Evolutionary conservation across 2,888 invertebrate genomes (phyloP).

Genomic region (Rhaphigaster nebulosa): DNA sequence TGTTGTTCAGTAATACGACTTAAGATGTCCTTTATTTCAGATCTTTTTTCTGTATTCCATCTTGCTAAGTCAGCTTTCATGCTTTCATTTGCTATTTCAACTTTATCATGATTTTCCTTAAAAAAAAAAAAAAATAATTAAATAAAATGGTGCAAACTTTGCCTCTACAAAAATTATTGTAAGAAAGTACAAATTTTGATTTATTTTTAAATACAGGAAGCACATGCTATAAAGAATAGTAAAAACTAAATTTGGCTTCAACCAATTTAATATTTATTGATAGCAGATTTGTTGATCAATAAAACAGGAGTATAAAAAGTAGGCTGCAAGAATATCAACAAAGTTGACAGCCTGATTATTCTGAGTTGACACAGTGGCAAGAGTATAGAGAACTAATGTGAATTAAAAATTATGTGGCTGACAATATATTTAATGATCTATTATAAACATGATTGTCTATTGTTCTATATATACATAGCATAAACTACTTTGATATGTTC

Average conservation of each 20-base stretch:
- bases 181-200: not conserved
- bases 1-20: constrained; percentile 76
- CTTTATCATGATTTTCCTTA: constrained; percentile 73
- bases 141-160: not conserved
- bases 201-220: not conserved
- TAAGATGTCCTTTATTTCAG: constrained; percentile 76
- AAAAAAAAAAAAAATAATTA: not conserved
- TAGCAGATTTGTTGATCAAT: not conserved
- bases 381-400: too few species aligned
- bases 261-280: not conserved
- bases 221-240: not conserved
- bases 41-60: constrained; percentile 77
- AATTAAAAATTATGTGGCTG: too few species aligned
- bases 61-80: constrained; percentile 77
- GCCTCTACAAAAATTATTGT: not conserved
- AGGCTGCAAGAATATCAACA: not conserved
- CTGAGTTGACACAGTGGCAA: too few species aligned
- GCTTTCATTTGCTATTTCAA: constrained; percentile 79
- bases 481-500: too few species aligned
- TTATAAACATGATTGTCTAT: too few species aligned
- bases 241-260: not conserved
- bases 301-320: not conserved
- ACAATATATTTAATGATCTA: too few species aligned
- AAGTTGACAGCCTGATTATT: not conserved
- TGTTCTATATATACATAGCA: too few species aligned